Percentiles rank a stretch among this genome's conserved stretches.
Conservation (phyloP, 2,113 vertebrate genomes). For the Odontophorus gujanensis region DNA sequence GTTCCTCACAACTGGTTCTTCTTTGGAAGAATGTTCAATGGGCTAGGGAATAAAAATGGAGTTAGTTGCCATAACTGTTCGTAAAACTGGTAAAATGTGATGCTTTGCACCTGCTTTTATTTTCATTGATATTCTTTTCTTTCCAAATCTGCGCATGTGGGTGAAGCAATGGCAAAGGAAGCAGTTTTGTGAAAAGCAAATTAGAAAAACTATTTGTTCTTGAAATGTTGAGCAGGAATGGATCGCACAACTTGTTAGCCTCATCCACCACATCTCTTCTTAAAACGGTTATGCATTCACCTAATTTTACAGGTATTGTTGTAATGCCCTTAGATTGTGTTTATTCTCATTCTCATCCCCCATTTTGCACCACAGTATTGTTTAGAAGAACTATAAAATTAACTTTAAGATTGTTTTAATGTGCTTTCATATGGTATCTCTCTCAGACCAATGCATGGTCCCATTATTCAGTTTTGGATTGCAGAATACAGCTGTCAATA, state of each 20-base stretch:
- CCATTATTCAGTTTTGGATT: background rate
- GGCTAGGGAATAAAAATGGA: background rate
- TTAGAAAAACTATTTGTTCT: background rate
- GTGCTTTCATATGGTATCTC: background rate
- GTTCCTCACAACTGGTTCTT: background rate
- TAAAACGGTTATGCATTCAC: background rate
- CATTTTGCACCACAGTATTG: background rate
- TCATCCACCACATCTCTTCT: background rate
- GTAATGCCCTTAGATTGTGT: background rate
- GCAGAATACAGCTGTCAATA: background rate
- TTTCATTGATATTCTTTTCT: constrained; percentile 10
- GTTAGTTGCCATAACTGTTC: background rate
- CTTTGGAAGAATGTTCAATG: background rate
- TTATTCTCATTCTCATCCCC: fast-evolving
- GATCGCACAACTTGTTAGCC: background rate
- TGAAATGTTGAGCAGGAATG: constrained; percentile 23
- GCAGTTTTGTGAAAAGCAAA: background rate
- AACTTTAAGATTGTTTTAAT: background rate
- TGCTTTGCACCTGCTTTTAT: background rate
- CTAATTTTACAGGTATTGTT: background rate
- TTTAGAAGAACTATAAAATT: background rate
- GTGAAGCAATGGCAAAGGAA: background rate
- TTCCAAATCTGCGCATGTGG: background rate
- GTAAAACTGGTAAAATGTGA: background rate
- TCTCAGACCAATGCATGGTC: background rate